Evolutionary conservation across 2,888 invertebrate genomes (phyloP).

Genomic region (Brachycybe producta): DNA sequence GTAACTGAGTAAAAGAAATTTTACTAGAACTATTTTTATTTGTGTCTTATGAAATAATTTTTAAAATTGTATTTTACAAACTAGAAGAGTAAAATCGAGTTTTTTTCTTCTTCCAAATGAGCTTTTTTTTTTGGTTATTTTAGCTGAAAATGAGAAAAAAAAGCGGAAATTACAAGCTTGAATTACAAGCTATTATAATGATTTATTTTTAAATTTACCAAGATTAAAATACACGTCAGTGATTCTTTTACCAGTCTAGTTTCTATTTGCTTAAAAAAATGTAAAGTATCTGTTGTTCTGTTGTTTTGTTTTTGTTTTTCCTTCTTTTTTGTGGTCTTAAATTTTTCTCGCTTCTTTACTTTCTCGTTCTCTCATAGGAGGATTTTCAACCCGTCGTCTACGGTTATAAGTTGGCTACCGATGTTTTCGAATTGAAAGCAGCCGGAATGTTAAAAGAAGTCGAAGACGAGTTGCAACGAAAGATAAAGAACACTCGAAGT

Average conservation of each 20-base stretch:
- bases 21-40: neutral
- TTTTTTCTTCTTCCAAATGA: too few relatives aligned
- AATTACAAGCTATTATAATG: too few relatives aligned
- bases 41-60: constrained; percentile 1
- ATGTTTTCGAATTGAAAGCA: constrained; percentile 66
- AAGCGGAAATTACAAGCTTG: too few relatives aligned
- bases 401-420: constrained; percentile 69
- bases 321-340: too few relatives aligned
- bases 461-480: constrained; percentile 60
- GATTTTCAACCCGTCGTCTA: constrained; percentile 90
- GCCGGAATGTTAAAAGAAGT: constrained; percentile 72
- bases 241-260: too few relatives aligned
- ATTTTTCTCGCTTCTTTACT: neutral
- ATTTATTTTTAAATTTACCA: too few relatives aligned
- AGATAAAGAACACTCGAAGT: constrained; percentile 36
- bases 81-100: neutral
- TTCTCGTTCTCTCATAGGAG: constrained; percentile 41
- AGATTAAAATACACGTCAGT: too few relatives aligned
- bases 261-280: too few relatives aligned
- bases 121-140: too few relatives aligned
- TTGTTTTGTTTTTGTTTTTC: too few relatives aligned
- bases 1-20: neutral
- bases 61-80: constrained; percentile 2
- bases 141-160: too few relatives aligned
- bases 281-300: too few relatives aligned